These are phyloP conservation scores for Gisinianus flammeolus DNA, from an alignment of 2,888 invertebrate species.

Conservation along the genomic window DNA sequence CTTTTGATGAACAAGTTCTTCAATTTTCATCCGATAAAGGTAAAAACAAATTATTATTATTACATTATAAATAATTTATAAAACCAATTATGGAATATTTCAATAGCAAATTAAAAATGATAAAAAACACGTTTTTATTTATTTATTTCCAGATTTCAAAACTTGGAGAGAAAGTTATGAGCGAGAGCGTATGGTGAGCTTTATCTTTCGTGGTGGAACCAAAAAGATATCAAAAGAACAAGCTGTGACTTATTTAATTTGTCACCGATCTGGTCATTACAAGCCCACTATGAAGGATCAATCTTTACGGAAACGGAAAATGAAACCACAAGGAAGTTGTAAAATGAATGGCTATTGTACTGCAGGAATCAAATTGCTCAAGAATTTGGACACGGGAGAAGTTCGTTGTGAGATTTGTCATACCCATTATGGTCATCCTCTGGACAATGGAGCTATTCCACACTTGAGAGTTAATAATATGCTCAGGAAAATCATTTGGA, in stretches of 20 bases:
- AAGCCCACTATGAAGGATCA: conserved; percentile 54
- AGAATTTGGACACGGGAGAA: conserved; percentile 49
- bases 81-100: not conserved
- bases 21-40: conserved; percentile 44
- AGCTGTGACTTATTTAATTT: conserved; percentile 57
- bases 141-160: conserved; percentile 56
- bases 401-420: conserved; percentile 56
- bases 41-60: conserved; percentile 32
- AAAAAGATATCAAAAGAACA: conserved; percentile 56
- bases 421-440: conserved; percentile 57
- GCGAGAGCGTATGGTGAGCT: conserved; percentile 55
- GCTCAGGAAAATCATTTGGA: conserved; percentile 49
- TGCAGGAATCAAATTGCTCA: conserved; percentile 56
- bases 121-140: no score
- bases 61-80: not conserved
- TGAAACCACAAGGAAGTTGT: conserved; percentile 58
- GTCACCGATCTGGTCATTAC: conserved; percentile 57
- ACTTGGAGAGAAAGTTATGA: conserved; percentile 55
- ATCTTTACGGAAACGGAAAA: conserved; percentile 52
- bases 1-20: conserved; percentile 51
- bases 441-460: conserved; percentile 54
- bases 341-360: conserved; percentile 58
- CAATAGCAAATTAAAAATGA: not conserved
- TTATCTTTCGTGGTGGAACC: conserved; percentile 57
- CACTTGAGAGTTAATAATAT: conserved; percentile 54